Percentiles rank a stretch among this genome's conserved stretches.
phyloP scores from a whole-genome alignment of 1,140 invertebrate species.

The Dolichoris vasculosae region DNA sequence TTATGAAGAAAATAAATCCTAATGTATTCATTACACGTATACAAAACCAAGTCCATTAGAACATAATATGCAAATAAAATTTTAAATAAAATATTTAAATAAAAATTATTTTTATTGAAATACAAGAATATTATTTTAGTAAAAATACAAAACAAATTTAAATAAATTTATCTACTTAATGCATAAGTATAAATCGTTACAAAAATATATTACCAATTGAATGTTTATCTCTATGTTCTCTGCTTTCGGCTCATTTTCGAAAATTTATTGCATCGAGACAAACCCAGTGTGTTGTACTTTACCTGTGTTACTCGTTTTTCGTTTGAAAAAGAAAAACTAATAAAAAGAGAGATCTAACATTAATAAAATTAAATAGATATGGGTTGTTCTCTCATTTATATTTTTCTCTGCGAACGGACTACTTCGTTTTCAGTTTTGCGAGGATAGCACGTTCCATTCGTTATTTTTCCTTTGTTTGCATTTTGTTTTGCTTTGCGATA shows the following conservation, averaged over 20 bases:
- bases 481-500: neutral
- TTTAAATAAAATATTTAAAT: too few species aligned
- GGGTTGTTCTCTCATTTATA: neutral
- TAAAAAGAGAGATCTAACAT: neutral
- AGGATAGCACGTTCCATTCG: neutral
- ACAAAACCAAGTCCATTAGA: too few species aligned
- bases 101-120: too few species aligned
- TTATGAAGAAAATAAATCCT: too few species aligned
- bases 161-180: too few species aligned
- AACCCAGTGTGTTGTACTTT: neutral
- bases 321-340: slow-evolving; percentile 4
- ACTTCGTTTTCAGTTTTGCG: slow-evolving; percentile 17
- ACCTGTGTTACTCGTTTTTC: neutral
- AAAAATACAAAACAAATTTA: too few species aligned
- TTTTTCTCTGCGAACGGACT: neutral
- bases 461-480: neutral
- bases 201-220: too few species aligned
- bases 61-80: too few species aligned
- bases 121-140: too few species aligned
- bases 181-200: too few species aligned
- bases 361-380: slow-evolving; percentile 44
- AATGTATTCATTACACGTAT: too few species aligned
- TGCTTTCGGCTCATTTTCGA: slow-evolving; percentile 42
- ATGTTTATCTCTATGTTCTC: too few species aligned
- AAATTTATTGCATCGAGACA: slow-evolving; percentile 55